Percentiles rank a stretch among this genome's conserved stretches.
phyloP scores from a whole-genome alignment of 2,888 invertebrate genomes.

The Helleia helle region DNA sequence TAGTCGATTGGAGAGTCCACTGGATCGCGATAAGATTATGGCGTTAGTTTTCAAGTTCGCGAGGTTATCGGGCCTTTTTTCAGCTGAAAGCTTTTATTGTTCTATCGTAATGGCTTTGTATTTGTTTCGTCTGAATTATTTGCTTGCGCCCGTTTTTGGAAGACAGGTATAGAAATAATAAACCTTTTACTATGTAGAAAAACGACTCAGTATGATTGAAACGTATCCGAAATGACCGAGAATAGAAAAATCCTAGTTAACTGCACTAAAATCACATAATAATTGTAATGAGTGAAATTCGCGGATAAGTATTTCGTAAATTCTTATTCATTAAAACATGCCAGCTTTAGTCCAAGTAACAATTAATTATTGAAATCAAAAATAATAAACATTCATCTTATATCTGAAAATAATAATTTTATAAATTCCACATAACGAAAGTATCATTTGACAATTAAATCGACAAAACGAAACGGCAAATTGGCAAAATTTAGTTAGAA shows the following conservation, averaged over 20 bases:
- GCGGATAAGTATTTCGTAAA: too few relatives aligned
- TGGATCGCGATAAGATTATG: constrained; percentile 15
- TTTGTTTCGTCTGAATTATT: neutral
- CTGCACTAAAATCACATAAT: too few relatives aligned
- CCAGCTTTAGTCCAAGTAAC: too few relatives aligned
- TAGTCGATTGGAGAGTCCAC: constrained; percentile 21
- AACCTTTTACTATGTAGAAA: neutral
- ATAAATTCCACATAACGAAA: neutral
- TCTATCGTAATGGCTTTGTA: constrained; percentile 6
- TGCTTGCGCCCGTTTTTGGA: too few relatives aligned
- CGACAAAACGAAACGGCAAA: constrained; percentile 10
- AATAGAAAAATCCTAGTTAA: too few relatives aligned
- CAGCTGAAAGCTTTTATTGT: constrained; percentile 7
- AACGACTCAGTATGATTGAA: neutral
- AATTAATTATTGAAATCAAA: too few relatives aligned
- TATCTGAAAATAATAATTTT: too few relatives aligned
- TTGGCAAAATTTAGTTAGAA: constrained; percentile 16
- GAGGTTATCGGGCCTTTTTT: constrained; percentile 7
- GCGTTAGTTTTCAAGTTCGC: constrained; percentile 15
- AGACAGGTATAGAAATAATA: too few relatives aligned
- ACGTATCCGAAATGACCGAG: too few relatives aligned
- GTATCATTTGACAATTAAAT: neutral
- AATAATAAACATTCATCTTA: too few relatives aligned
- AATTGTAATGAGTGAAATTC: too few relatives aligned
- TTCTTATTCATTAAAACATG: too few relatives aligned